Base-by-base conservation (phyloP, 1,140 invertebrate genomes). In the Drosophila aff. region DNA sequence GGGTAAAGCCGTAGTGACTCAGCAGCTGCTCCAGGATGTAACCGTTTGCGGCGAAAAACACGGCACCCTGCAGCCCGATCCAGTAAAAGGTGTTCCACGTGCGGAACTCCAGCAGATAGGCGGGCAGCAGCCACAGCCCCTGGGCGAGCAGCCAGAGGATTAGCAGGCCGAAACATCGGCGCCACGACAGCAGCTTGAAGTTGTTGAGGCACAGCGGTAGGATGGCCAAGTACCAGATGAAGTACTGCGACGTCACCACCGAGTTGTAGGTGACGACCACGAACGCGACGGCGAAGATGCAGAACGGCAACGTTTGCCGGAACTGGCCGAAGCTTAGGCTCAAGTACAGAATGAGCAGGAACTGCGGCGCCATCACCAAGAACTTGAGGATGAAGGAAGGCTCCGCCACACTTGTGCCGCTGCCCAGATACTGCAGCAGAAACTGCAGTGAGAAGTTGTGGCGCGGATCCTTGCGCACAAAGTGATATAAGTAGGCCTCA, bases 381-480 rank as follows among this genome's bases (percentile, higher is more conserved):
- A 96, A 67, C 81, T 95, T 96, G n/a, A 96, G 94, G 46, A 95
- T 92, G 23, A 95, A n/a, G 8, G 66, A 92, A 31, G 95, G 83
- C 65, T 86, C 94, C 15, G 23, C 49, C 9, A n/a, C 92, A 16
- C 82, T 92, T 7, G 78, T 95, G 10, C 60, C 94, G 50, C 94
- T 95, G n/a, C 95, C 95, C 33, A 99, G 93, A 93, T 99, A 99
- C 46, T 98, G 95, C 87, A 98, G 94, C 90, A 99, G 98, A 93
- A 99, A 99, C 82, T 98, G 98, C 0, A 98, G 94, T 0, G 99
- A 99, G 93, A 99, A 99, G 93, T 99, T 99, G 92, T 99, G 99
- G n/a, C 96, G 95, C 0, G 96, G 96, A 93, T 99, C 99, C 87
- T 96, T 96, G 74, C 99, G 94, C 21, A 95, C 94, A 7, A 99